Evolutionary conservation across 2,797 vertebrate genomes (phyloP).

Genomic region (Falco biarmicus): DNA sequence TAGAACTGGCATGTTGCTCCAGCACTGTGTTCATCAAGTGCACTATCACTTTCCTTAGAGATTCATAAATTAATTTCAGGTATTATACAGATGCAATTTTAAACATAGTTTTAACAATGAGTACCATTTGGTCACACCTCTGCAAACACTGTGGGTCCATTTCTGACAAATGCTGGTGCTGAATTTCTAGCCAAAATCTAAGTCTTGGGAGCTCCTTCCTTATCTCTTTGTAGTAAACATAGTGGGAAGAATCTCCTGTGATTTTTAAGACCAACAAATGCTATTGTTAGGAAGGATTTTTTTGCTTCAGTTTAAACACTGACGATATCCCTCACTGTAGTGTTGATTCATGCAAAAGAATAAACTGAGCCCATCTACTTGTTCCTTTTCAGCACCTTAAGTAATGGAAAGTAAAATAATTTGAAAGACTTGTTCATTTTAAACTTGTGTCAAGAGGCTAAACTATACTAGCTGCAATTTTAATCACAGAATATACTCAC

Average conservation of each 20-base stretch:
- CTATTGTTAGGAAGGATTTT: neutral
- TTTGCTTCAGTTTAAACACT: slow-evolving; percentile 36
- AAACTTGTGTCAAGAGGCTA: slow-evolving; percentile 69
- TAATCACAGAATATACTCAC: slow-evolving; percentile 69
- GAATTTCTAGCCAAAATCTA: neutral
- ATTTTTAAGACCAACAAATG: slow-evolving; percentile 56
- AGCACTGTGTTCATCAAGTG: neutral
- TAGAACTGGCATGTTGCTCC: neutral
- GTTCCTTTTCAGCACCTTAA: slow-evolving; percentile 54
- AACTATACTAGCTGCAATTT: slow-evolving; percentile 58
- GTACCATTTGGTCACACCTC: neutral
- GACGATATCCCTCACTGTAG: slow-evolving; percentile 54
- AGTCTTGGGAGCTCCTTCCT: slow-evolving; percentile 4
- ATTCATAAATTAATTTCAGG: neutral
- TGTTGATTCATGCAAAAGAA: slow-evolving; percentile 38
- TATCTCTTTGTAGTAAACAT: slow-evolving; percentile 55
- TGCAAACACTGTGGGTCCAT: neutral
- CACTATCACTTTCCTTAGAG: neutral
- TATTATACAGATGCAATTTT: neutral
- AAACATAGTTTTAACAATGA: neutral
- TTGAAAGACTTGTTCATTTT: slow-evolving; percentile 65
- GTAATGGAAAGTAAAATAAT: slow-evolving; percentile 39
- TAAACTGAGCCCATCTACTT: neutral
- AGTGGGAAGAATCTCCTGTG: slow-evolving; percentile 28
- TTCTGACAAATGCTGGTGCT: neutral